phyloP scores from a whole-genome alignment of 2,888 invertebrate genomes.

The Ditylenchus weischeri region DNA sequence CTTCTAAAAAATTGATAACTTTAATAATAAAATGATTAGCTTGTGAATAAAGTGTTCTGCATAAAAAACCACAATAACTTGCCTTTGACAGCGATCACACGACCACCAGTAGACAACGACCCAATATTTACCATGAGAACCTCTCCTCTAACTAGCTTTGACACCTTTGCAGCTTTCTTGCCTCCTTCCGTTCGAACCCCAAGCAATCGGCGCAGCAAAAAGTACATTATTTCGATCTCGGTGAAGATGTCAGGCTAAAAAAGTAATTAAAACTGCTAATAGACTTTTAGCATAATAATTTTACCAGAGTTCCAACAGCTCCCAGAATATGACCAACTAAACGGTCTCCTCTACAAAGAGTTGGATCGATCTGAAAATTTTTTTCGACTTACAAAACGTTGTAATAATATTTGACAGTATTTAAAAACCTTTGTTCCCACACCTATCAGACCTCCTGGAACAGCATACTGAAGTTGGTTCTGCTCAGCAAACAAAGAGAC shows the following conservation, averaged over 20 bases:
- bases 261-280: too few species aligned
- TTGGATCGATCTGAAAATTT: constrained; percentile 77
- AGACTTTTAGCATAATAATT: too few species aligned
- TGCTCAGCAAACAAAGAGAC: constrained; percentile 96
- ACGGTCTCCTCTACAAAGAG: constrained; percentile 93
- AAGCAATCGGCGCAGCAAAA: constrained; percentile 85
- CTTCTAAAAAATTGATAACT: constrained; percentile 50
- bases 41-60: background rate
- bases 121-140: constrained; percentile 96
- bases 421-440: constrained; percentile 78
- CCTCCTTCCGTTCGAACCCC: constrained; percentile 98
- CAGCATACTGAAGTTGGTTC: constrained; percentile 93
- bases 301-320: constrained; percentile 79
- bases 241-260: constrained; percentile 83
- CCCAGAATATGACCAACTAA: constrained; percentile 89
- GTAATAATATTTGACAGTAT: too few species aligned
- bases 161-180: constrained; percentile 96
- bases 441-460: constrained; percentile 97
- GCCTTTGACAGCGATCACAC: constrained; percentile 63
- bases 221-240: constrained; percentile 93
- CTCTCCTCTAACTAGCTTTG: constrained; percentile 84
- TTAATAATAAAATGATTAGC: constrained; percentile 2
- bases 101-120: constrained; percentile 88
- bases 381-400: too few species aligned
- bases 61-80: constrained; percentile 28